Conservation (phyloP, 2,113 vertebrate genomes). For the Phalacrocorax aristotelis region DNA sequence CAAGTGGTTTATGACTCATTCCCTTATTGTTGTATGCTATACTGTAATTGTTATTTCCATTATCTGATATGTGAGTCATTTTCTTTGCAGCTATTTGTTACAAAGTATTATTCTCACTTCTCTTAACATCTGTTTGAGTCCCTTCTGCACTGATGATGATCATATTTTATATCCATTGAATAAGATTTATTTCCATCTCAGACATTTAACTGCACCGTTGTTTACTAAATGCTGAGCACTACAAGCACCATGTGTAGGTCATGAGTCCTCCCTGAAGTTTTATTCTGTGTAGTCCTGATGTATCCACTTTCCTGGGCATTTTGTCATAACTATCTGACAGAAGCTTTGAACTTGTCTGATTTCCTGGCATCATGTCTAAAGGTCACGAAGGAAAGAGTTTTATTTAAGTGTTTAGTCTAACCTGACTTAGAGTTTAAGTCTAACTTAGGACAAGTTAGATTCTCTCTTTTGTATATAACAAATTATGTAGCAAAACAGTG, state of each 20-base stretch:
- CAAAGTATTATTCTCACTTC: slow-evolving; percentile 3
- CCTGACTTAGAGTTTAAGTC: too few species aligned
- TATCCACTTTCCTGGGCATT: neutral
- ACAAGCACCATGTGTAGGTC: neutral
- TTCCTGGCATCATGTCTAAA: neutral
- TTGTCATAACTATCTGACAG: neutral
- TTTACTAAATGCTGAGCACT: neutral
- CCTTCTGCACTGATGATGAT: neutral
- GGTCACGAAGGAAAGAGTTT: neutral
- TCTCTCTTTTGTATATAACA: neutral
- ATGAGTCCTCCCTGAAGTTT: neutral
- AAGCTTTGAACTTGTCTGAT: neutral
- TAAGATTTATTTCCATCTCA: neutral
- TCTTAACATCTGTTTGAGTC: slow-evolving; percentile 26
- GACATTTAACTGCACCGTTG: neutral
- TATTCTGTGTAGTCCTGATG: neutral
- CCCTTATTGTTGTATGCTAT: neutral
- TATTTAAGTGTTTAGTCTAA: neutral
- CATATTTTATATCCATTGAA: neutral
- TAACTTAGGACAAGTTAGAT: too few species aligned
- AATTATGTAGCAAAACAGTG: neutral
- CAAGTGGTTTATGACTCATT: slow-evolving; percentile 34
- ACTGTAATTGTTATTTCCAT: slow-evolving; percentile 60
- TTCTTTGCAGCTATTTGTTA: slow-evolving; percentile 30
- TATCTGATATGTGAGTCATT: slow-evolving; percentile 52